Conservation (phyloP, 2,113 vertebrate species). For the Lynx canadensis region DNA sequence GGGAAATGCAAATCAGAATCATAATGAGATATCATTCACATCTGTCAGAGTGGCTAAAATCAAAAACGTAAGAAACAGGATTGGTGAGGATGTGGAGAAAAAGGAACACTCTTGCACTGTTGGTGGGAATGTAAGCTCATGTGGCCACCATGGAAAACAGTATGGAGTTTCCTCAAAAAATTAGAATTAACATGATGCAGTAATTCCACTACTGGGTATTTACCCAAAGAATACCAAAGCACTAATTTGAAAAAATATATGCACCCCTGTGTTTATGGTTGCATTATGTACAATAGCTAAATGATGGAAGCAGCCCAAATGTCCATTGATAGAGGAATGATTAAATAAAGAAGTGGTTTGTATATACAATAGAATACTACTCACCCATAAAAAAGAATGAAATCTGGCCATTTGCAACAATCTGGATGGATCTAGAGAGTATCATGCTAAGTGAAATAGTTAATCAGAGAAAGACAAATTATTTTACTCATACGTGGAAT, state of each 20-base stretch:
- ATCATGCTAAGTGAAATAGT: neutral
- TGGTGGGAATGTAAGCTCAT: neutral
- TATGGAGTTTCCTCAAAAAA: neutral
- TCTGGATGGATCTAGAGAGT: neutral
- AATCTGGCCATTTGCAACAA: neutral
- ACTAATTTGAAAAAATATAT: neutral
- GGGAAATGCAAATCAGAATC: neutral
- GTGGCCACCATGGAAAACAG: neutral
- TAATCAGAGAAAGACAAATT: neutral
- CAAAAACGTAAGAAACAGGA: neutral
- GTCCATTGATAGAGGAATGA: neutral
- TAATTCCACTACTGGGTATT: neutral
- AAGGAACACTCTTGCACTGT: neutral
- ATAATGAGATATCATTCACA: neutral
- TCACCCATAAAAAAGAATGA: neutral
- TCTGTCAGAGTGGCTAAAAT: neutral
- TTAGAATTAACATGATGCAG: too few species aligned
- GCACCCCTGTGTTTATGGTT: neutral
- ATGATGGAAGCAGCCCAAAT: neutral
- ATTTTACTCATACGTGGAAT: neutral
- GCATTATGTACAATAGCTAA: neutral
- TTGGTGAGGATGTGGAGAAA: neutral
- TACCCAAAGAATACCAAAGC: neutral
- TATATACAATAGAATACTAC: neutral
- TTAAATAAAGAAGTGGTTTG: neutral